Evolutionary conservation across 2,113 vertebrate species (phyloP), one percentile per base, ranked within the genome.

Genomic region (Delphinus delphis): DNA sequence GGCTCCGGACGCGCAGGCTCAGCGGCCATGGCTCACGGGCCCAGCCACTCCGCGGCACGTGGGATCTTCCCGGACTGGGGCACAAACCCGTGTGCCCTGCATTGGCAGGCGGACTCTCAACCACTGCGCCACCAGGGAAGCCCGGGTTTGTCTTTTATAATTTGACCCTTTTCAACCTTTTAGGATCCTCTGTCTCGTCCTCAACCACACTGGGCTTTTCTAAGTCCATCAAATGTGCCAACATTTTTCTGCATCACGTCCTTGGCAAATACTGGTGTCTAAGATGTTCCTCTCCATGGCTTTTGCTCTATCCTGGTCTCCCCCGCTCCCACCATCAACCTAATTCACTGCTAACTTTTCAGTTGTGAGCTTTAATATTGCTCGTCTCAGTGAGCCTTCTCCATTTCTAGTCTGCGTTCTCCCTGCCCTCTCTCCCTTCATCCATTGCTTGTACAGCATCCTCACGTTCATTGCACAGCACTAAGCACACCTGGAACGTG

Each of bases 391-490:
- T 3, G 55, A 79, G 53, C 18, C 25, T 23, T 12, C 76, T 44
- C 36, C 26, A 38, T 20, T 17, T n/a, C 62, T 73, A 38, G 74
- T 17, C 44, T 33, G 38, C 36, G 47, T 9, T 25, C 58, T 21
- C 65, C 33, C 50, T 8, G 33, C 21, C 13, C 12, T 25, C 50
- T 18, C 23, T 1, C 33, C 23, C 58, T 11, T 28, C 23, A 26
- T 3, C 62, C 23, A 4, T 0, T 8, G 1, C n/a, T 18, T 6
- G 31, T 1, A 3, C 4, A 0, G n/a, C 14, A 26, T 1, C 14
- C 3, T 50, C 60, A 20, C 10, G 1, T 44, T 77, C 80, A 8
- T 67, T 31, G 13, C 44, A 47, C 1, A 53, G 20, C 18, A 38
- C 13, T 21, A 33, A 44, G 20, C 33, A 28, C 28, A 58, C 8